phyloP scores from a whole-genome alignment of 2,113 vertebrate species.

The Daubentonia madagascariensis region DNA sequence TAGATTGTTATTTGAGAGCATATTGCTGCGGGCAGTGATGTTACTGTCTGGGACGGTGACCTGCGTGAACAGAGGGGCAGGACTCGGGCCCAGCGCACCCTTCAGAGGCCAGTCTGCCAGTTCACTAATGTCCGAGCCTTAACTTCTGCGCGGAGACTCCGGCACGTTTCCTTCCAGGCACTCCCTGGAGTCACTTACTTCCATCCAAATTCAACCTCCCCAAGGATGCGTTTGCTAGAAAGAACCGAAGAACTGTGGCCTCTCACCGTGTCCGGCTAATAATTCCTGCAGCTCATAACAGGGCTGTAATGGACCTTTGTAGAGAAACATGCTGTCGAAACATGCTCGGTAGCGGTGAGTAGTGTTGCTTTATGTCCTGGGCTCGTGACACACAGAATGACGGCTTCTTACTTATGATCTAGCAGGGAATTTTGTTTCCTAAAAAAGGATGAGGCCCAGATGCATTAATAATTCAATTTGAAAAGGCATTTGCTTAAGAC shows the following conservation, averaged over 20 bases:
- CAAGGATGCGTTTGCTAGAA: not conserved
- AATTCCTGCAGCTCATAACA: not conserved
- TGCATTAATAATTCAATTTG: not conserved
- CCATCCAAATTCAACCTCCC: not conserved
- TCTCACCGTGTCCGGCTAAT: not conserved
- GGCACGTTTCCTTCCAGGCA: not conserved
- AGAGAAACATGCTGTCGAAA: not conserved
- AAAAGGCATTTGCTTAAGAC: not conserved
- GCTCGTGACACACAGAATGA: not conserved
- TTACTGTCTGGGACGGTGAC: not conserved
- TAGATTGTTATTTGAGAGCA: not conserved
- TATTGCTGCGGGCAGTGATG: not conserved
- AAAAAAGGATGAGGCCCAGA: not conserved
- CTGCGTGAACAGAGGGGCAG: too few relatives aligned
- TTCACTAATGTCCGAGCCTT: not conserved
- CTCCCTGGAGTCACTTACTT: not conserved
- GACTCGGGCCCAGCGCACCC: not conserved
- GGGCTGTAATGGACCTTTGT: not conserved
- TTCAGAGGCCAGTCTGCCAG: not conserved
- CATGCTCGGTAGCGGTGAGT: accelerated
- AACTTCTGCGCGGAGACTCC: not conserved
- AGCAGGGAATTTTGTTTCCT: not conserved
- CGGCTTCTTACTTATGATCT: not conserved
- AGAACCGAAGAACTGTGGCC: not conserved
- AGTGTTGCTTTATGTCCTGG: not conserved